Base-by-base conservation (phyloP, 1,140 invertebrate genomes). In the Globodera rostochiensis region DNA sequence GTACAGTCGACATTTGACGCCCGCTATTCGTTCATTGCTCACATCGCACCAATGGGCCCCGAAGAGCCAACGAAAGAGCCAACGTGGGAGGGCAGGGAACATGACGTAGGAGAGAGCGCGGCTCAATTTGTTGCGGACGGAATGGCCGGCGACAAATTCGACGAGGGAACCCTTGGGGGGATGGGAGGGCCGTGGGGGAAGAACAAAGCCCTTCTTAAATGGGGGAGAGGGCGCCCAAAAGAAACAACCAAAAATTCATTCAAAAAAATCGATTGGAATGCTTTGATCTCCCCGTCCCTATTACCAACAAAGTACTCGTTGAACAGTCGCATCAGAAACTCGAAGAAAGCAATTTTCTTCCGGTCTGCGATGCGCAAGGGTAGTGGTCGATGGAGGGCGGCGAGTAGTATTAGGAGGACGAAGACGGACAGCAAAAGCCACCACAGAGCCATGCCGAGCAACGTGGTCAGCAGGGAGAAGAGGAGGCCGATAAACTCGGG, bases 1-100 rank as follows among this genome's bases (percentile, higher is more conserved):
- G 80, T 89, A 89, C 47, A 89, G 74, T 25, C 88, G 79, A 77
- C 88, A 90, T 46, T 71, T 75, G 46, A 88, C 86, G n/a, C 87
- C 87, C 70, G 77, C 85, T 74, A 88, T 87, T 15, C 45, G 76
- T 25, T 78, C 77, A 25, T 77, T 70, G 36, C 71, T 57, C 69
- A 88, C 80, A 21, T 60, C 75, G 73, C 85, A 89, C 85, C 82
- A 85, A 71, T 36, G 87, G 86, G 21, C 70, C 67, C 66, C 60
- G 70, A 4, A 78, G 25, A 71, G 69, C 69, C 69, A 71, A 45
- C 46, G 69, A n/a, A 36, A 71, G 4, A 71, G 69, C 69, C 36
- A 71, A 45, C 46, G 25, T 19, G 70, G 67, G 60, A 84, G 80
- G 47, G 90, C 77, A 9, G 84, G 57, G 75, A 84, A 88, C 11